Evolutionary conservation across 2,113 vertebrate species (phyloP).

Genomic region (Lamprotornis superbus): DNA sequence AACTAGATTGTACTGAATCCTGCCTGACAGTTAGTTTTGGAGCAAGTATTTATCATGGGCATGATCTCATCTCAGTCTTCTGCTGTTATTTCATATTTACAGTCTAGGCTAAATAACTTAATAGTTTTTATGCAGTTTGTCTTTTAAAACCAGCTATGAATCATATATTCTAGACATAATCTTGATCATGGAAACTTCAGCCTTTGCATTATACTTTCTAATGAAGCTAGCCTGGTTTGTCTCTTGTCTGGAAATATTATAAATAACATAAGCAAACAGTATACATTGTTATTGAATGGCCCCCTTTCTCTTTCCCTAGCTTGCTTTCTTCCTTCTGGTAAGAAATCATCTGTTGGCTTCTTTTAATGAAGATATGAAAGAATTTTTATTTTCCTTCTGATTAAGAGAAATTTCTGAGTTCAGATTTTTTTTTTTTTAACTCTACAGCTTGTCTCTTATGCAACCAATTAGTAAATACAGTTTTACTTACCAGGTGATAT

Average conservation of each 20-base stretch:
- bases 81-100: constrained; percentile 40
- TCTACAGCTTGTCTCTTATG: not conserved
- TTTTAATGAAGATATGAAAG: not conserved
- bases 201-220: constrained; percentile 50
- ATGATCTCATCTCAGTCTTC: constrained; percentile 22
- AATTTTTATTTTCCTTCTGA: not conserved
- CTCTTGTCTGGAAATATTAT: constrained; percentile 17
- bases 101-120: constrained; percentile 42
- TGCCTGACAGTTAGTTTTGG: not conserved
- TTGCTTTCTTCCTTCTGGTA: not conserved
- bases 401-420: not conserved
- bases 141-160: constrained; percentile 47
- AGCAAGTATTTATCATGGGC: constrained; percentile 27
- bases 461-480: not conserved
- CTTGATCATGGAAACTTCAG: constrained; percentile 23
- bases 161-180: constrained; percentile 44
- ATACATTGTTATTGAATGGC: not conserved
- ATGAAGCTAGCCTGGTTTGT: constrained; percentile 12
- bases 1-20: not conserved
- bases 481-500: not conserved
- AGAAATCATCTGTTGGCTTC: not conserved
- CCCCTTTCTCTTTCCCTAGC: not conserved
- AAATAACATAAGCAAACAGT: not conserved
- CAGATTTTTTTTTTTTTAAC: not conserved
- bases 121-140: constrained; percentile 49